A percentile compares a stretch with the other conserved stretches of the same genome.
These are phyloP conservation scores for Euplexia lucipara DNA, from an alignment of 2,888 invertebrate genomes.

Conservation along the genomic window DNA sequence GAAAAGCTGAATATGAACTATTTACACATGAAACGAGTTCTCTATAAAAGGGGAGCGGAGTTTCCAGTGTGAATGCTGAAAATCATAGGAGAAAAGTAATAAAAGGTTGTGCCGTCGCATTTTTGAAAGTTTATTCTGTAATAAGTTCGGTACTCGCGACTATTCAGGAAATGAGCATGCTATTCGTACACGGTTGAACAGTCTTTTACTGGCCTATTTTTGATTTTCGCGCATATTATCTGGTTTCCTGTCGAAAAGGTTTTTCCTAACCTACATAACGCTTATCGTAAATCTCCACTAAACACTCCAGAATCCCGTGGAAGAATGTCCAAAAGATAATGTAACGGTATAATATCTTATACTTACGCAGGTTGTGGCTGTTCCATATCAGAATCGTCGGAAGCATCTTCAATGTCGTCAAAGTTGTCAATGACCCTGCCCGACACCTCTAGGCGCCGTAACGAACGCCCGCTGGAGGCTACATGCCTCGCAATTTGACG, in stretches of 20 bases:
- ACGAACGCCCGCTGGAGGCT: conserved; percentile 88
- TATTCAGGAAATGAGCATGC: conserved; percentile 25
- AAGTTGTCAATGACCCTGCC: conserved; percentile 89
- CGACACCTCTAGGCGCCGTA: conserved; percentile 87
- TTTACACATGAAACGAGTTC: conserved; percentile 36
- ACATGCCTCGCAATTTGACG: conserved; percentile 89
- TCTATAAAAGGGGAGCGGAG: conserved; percentile 18
- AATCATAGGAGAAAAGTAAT: conserved; percentile 23
- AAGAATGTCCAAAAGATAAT: background rate
- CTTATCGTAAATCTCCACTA: background rate
- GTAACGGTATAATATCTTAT: conserved; percentile 30
- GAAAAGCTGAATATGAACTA: conserved; percentile 31
- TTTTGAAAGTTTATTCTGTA: conserved; percentile 21
- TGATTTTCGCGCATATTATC: background rate
- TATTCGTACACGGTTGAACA: background rate
- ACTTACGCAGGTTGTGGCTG: conserved; percentile 85
- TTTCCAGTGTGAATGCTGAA: conserved; percentile 28
- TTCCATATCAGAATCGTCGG: conserved; percentile 87
- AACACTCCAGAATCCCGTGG: background rate
- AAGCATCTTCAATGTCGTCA: conserved; percentile 85
- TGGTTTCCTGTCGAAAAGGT: background rate
- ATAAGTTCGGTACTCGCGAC: conserved; percentile 7
- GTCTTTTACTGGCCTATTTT: conserved; percentile 11
- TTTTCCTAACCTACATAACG: background rate
- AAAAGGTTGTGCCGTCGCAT: conserved; percentile 14